Evolutionary conservation across 2,888 invertebrate species (phyloP).

Genomic region (Agelastica alni): DNA sequence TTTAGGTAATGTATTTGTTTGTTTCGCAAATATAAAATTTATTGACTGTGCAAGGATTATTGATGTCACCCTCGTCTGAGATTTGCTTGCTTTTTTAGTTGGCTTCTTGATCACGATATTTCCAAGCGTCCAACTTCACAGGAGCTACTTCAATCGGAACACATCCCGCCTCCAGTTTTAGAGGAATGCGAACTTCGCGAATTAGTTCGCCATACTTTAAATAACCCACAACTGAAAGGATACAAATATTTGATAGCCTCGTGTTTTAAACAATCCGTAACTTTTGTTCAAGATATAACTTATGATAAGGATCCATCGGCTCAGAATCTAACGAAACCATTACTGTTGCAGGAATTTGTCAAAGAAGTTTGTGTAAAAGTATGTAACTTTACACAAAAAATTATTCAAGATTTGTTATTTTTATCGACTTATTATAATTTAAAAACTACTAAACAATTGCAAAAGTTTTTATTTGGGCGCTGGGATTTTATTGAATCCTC

Average conservation of each 20-base stretch:
- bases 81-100: too few species aligned
- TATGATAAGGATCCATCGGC: constrained; percentile 70
- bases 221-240: constrained; percentile 77
- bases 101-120: constrained; percentile 86
- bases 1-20: too few species aligned
- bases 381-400: too few species aligned
- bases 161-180: constrained; percentile 83
- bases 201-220: constrained; percentile 78
- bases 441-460: too few species aligned
- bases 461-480: too few species aligned
- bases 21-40: too few species aligned
- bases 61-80: too few species aligned
- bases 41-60: too few species aligned
- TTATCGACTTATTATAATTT: too few species aligned
- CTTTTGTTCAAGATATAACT: constrained; percentile 72
- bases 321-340: constrained; percentile 54
- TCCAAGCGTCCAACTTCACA: constrained; percentile 81
- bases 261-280: constrained; percentile 61
- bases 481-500: too few species aligned
- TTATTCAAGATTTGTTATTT: too few species aligned
- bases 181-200: constrained; percentile 85
- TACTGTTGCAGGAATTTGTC: constrained; percentile 56
- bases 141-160: constrained; percentile 79
- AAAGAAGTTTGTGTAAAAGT: constrained; percentile 52
- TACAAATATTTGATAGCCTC: constrained; percentile 72